Conservation (phyloP, 92 coral and sea anemone genomes). For the Palythoa grandis region DNA sequence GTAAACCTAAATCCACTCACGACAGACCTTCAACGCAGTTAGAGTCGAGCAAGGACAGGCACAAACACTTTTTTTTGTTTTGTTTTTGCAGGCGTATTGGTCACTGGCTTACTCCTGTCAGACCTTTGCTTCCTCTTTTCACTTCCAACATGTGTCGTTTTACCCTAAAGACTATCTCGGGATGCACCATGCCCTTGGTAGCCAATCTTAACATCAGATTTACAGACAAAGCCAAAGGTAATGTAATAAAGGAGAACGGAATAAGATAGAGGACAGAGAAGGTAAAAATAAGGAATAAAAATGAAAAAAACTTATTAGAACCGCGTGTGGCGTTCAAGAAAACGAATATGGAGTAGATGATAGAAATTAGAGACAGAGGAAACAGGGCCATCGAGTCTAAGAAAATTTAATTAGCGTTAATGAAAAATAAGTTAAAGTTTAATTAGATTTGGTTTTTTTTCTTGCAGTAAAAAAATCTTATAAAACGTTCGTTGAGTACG, state of each 20-base stretch:
- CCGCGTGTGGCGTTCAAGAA: no score
- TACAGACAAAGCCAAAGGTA: slow-evolving; percentile 85
- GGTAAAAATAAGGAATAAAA: background rate
- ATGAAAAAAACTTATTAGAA: no score
- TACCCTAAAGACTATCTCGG: slow-evolving; percentile 73
- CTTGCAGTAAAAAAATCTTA: slow-evolving; percentile 46
- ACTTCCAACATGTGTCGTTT: slow-evolving; percentile 75
- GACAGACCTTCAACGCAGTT: no score
- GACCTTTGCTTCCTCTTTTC: slow-evolving; percentile 80
- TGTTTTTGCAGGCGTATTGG: slow-evolving; percentile 70
- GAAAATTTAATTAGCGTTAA: no score
- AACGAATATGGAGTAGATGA: no score
- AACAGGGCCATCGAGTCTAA: no score
- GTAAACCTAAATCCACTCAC: no score
- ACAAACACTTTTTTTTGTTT: background rate
- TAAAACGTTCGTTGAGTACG: slow-evolving; percentile 64
- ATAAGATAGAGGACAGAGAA: no score
- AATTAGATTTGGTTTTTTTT: background rate
- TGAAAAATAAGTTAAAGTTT: background rate
- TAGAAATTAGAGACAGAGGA: no score
- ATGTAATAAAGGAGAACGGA: background rate
- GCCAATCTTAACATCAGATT: slow-evolving; percentile 80
- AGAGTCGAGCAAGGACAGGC: background rate
- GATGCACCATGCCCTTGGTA: slow-evolving; percentile 91
- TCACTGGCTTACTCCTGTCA: slow-evolving; percentile 91